Evolutionary conservation across 1,140 invertebrate species (phyloP).

Genomic region (Drosophila repletoides): DNA sequence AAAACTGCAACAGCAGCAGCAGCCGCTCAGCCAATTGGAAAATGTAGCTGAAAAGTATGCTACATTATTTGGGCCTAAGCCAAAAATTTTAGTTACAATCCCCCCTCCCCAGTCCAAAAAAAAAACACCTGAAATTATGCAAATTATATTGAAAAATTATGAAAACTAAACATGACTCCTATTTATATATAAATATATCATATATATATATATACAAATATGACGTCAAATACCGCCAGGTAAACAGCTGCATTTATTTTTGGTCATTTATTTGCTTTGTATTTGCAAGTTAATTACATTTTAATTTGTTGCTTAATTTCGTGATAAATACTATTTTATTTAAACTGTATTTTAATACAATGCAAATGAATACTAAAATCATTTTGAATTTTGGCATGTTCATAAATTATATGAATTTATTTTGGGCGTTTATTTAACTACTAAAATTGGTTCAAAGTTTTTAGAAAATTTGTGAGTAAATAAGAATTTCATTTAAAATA

Average conservation of each 20-base stretch:
- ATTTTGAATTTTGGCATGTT: neutral
- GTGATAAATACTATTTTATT: neutral
- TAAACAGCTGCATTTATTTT: neutral
- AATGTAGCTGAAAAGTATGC: constrained; percentile 17
- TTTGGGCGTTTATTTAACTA: no score
- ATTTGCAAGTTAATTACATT: neutral
- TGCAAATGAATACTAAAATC: neutral
- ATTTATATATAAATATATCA: no score
- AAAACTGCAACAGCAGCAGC: constrained; percentile 41
- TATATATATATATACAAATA: no score
- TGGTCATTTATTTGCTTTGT: neutral
- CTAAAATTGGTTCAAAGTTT: no score
- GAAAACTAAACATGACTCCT: no score
- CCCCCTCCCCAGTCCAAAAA: no score
- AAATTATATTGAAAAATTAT: neutral
- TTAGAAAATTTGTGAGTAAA: no score
- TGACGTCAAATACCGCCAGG: no score
- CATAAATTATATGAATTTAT: no score
- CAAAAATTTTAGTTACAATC: neutral
- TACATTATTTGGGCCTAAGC: constrained; percentile 16
- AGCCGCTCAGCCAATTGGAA: constrained; percentile 15
- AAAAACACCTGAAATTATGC: constrained; percentile 17
- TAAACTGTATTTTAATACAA: neutral
- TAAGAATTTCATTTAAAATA: no score
- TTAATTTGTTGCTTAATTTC: neutral